A percentile compares a stretch with the other conserved stretches of the same genome.
Conservation (phyloP, 2,113 vertebrate genomes). For the Tragelaphus scriptus region DNA sequence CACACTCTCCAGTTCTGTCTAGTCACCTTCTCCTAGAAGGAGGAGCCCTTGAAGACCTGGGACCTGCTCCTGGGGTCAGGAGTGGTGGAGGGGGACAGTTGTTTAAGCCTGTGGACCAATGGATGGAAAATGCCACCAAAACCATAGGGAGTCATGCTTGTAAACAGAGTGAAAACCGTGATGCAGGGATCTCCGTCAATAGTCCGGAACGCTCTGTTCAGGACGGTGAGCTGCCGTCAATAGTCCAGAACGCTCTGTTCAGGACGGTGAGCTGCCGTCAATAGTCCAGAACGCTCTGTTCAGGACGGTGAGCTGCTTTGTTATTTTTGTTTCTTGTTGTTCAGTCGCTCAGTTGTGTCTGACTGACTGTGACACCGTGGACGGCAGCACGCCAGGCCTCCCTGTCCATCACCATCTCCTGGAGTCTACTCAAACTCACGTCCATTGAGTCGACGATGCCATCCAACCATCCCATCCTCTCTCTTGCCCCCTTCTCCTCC, state of each 20-base stretch:
- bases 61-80: not conserved
- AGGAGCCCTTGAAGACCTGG: not conserved
- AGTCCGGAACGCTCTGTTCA: not conserved
- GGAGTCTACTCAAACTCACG: not conserved
- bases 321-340: not conserved
- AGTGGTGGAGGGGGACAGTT: not conserved
- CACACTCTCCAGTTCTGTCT: too few species aligned
- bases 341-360: rapidly evolving
- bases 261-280: not conserved
- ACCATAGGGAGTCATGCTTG: not conserved
- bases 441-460: rapidly evolving
- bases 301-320: not conserved
- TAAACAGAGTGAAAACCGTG: not conserved
- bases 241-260: not conserved
- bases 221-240: not conserved
- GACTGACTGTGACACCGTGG: rapidly evolving
- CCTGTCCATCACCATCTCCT: not conserved
- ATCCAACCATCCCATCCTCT: not conserved
- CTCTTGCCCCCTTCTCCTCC: not conserved
- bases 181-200: not conserved
- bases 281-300: not conserved
- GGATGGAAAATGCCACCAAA: not conserved
- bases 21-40: not conserved
- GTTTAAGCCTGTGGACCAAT: not conserved
- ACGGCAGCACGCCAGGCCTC: not conserved